Conservation (phyloP, 2,797 vertebrate genomes). For the Danio choprae region DNA sequence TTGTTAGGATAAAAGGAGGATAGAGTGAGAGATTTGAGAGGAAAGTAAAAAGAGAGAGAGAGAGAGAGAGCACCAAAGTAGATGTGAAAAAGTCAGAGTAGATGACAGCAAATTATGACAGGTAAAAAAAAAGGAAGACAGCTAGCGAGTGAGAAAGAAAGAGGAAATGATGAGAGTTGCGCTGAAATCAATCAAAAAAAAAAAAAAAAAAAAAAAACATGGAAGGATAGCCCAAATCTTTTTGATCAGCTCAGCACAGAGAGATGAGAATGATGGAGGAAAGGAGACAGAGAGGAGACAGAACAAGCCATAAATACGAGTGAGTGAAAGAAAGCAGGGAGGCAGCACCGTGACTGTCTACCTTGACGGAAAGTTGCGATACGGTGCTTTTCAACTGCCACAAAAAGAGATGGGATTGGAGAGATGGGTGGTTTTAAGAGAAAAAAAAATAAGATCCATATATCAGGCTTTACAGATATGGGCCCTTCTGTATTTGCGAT, state of each 20-base stretch:
- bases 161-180: conserved; percentile 65
- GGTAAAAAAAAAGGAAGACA: conserved; percentile 57
- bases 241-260: conserved; percentile 80
- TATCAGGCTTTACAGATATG: conserved; percentile 52
- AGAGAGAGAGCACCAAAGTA: conserved; percentile 38
- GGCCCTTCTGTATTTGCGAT: conserved; percentile 46
- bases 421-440: conserved; percentile 52
- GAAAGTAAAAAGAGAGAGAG: conserved; percentile 32
- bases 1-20: conserved; percentile 50
- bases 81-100: conserved; percentile 41
- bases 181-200: conserved; percentile 71
- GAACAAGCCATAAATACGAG: conserved; percentile 61
- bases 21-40: conserved; percentile 25
- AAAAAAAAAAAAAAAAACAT: conserved; percentile 56
- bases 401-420: conserved; percentile 54
- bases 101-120: conserved; percentile 59
- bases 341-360: conserved; percentile 52
- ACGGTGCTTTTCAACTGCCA: conserved; percentile 54
- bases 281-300: conserved; percentile 30
- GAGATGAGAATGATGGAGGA: conserved; percentile 61
- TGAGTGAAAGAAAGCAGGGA: conserved; percentile 42
- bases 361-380: conserved; percentile 53
- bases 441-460: conserved; percentile 51
- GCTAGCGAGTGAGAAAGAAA: conserved; percentile 57
- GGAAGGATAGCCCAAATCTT: conserved; percentile 70